Conservation (phyloP, 2,888 invertebrate species). For the Erannis defoliaria region DNA sequence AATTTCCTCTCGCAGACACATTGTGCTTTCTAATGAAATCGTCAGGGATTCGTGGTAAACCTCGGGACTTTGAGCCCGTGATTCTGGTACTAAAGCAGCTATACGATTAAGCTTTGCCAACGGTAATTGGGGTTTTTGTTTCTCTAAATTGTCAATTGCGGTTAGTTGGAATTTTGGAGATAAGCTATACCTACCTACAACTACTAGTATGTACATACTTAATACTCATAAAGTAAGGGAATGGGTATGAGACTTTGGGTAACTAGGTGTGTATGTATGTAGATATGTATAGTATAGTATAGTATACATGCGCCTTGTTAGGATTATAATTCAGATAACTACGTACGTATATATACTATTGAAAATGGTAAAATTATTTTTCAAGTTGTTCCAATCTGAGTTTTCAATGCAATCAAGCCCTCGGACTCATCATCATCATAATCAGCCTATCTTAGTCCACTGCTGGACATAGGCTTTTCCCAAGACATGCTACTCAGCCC, state of each 20-base stretch:
- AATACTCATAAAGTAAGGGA: background rate
- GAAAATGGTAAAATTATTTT: too few relatives aligned
- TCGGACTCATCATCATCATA: too few relatives aligned
- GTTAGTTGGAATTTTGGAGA: constrained; percentile 22
- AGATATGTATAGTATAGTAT: background rate
- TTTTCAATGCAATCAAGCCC: too few relatives aligned
- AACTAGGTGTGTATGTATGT: background rate
- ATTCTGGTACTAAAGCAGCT: constrained; percentile 27
- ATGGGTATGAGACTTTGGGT: background rate
- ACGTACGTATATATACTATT: too few relatives aligned
- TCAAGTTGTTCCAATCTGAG: too few relatives aligned
- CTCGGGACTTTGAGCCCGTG: constrained; percentile 29
- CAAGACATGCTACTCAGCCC: too few relatives aligned
- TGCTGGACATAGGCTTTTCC: too few relatives aligned
- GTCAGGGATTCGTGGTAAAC: constrained; percentile 37
- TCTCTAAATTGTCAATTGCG: constrained; percentile 43
- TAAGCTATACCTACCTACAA: constrained; percentile 2
- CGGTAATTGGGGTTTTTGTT: constrained; percentile 41
- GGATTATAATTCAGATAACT: too few relatives aligned
- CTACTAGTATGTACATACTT: background rate
- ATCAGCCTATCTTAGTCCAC: too few relatives aligned
- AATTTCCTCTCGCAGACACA: constrained; percentile 17
- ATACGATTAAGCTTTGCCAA: constrained; percentile 35
- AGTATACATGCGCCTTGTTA: background rate
- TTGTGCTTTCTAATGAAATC: constrained; percentile 39